These are phyloP conservation scores for Saguinus imperator DNA, from an alignment of 2,113 vertebrate species.

Conservation along the genomic window DNA sequence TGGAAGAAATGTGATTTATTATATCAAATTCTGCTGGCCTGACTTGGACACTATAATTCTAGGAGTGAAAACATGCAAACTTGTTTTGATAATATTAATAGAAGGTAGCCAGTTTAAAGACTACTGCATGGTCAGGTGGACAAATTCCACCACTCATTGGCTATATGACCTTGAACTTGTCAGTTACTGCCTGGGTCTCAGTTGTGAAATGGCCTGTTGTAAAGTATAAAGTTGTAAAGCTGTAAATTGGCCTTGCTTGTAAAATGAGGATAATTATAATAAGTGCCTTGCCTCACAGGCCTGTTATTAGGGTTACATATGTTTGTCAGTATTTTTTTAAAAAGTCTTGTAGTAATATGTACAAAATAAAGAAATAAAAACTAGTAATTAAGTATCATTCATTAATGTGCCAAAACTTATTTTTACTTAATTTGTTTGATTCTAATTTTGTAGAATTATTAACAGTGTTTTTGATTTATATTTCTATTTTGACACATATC, in stretches of 20 bases:
- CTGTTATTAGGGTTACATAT: not conserved
- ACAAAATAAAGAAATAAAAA: constrained; percentile 3
- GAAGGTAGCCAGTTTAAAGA: not conserved
- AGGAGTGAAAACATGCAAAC: not conserved
- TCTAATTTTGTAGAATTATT: not conserved
- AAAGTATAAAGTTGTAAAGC: not conserved
- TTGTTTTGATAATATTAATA: not conserved
- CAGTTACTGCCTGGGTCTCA: not conserved
- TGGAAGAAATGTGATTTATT: not conserved
- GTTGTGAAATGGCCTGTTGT: not conserved
- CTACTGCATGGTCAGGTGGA: no score
- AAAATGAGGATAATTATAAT: not conserved
- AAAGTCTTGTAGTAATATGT: not conserved
- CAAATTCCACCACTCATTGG: not conserved
- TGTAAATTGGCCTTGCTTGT: not conserved
- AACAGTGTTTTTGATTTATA: not conserved
- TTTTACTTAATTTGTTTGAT: not conserved
- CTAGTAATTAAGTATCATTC: not conserved
- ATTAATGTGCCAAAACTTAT: not conserved
- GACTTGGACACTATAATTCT: not conserved
- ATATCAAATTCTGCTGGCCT: not conserved
- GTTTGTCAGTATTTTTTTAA: not conserved
- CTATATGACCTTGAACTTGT: not conserved
- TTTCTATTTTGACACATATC: not conserved
- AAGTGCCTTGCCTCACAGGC: not conserved